Evolutionary conservation across 2,797 vertebrate genomes (phyloP).

Genomic region (Heteromormyrus szaboi): DNA sequence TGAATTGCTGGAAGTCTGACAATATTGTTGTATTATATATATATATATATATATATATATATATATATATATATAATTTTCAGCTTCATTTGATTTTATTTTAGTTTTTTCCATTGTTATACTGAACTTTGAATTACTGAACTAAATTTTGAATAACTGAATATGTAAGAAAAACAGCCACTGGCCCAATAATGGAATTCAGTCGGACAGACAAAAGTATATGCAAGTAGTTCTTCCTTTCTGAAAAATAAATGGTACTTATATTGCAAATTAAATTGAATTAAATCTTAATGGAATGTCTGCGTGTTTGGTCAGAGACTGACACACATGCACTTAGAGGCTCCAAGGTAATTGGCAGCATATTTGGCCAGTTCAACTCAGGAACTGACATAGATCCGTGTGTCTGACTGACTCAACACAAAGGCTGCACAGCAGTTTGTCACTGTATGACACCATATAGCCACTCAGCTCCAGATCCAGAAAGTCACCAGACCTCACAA

Average conservation of each 20-base stretch:
- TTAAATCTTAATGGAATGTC: conserved; percentile 70
- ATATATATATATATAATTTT: not conserved
- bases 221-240: not conserved
- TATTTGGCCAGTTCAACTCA: not conserved
- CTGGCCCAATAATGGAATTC: not conserved
- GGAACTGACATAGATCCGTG: not conserved
- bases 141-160: not conserved
- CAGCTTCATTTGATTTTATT: not conserved
- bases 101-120: not conserved
- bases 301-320: conserved; percentile 74
- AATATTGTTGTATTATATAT: not conserved
- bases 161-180: not conserved
- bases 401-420: not conserved
- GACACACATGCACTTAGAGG: not conserved
- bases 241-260: conserved; percentile 48
- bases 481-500: not conserved
- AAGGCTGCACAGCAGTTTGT: not conserved
- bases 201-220: not conserved
- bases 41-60: too few species aligned
- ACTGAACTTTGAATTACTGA: not conserved
- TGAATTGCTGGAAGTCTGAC: not conserved
- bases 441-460: not conserved
- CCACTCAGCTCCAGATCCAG: not conserved
- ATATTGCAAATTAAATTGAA: not conserved
- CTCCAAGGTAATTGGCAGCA: not conserved